Base-by-base conservation (phyloP, 2,888 invertebrate species). In the Cybosia mesomella region DNA sequence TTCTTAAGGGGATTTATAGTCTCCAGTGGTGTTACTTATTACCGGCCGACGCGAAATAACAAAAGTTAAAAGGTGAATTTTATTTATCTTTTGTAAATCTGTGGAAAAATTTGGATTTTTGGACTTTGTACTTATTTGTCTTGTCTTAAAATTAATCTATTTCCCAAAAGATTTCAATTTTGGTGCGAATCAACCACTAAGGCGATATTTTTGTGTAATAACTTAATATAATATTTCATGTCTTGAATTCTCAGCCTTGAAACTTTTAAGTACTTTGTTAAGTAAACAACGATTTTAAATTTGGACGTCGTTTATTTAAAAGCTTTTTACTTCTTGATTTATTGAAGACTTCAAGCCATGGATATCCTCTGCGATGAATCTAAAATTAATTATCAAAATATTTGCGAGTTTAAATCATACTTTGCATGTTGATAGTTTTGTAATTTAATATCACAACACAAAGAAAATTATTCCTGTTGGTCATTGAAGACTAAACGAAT, bases 21-120 rank as follows among this genome's bases (percentile, higher is more conserved):
- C 83, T 80, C 81, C 83, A 80, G 83, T 77, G 85, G 84, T 83
- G 82, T 87, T 86, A 88, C 84, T 87, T 89, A 88, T 89, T 87
- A 85, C 85, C 71, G 78, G 79, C 82, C 83, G 76, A 77, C 75
- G 72, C 82, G 76, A 77, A 75, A 71, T 64, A 80, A 57, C 79
- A 75, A 86, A 87, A 85, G 79, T 87, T 88, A 72, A 74, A 75
- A 83, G 83, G 83, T 82, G 82, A 82, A 85, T 87, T 86, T 81
- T 80, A 76, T 81, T 81, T 83, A 78, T 83, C 80, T 83, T 85
- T 84, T 82, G 74, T 80, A 83, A 86, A 84, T 57, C 83, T 83
- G 83, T 83, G 77, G 68, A 72, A 70, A 60, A 77, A 65, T 74
- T 72, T 67, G 74, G 63, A 70, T 79, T 80, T 76, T 73, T 72